Base-by-base conservation (phyloP, 2,113 vertebrate species). In the Capreolus pygargus region DNA sequence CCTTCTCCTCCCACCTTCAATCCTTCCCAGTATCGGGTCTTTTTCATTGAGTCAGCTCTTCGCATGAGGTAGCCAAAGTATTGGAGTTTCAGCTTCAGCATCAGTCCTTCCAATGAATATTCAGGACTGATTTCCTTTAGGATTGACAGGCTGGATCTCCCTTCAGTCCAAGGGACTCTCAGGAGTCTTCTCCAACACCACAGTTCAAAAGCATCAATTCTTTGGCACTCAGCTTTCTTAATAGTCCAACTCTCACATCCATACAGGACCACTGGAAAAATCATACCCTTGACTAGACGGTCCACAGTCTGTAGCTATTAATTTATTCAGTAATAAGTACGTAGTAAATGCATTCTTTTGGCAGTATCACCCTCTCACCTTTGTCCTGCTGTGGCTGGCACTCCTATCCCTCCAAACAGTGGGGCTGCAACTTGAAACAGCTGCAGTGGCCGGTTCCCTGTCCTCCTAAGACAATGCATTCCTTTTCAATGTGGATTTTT, bases 321-420 rank as follows among this genome's bases (percentile, higher is more conserved):
- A 55, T 36, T 36, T 85, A 74, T 43, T 94, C 79, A 39, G 45
- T 70, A 57, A 95, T 94, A 83, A 45, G 84, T 94, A 76, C 11
- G 39, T 92, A 87, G 55, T 84, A 58, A 92, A 93, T 47, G 52
- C 5, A 15, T 91, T 57, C 50, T 83, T 93, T 30, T 57, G 89
- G 33, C 52, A 79, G 15, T n/a, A 7, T 25, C 36, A 85, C n/a
- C 4, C 28, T n/a, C 25, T 76, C 54, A 33, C 36, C 78, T 79
- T 33, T 36, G 52, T 76, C 54, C 60, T 81, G 25, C 76, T 82
- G 27, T 33, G 9, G 33, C 54, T 88, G 45, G 19, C 16, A 12
- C 15, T 45, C 43, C 50, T 30, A 2, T 10, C 13, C 50, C 28
- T 89, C 76, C 30, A 10, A 43, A 19, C 57, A 33, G 47, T 45